A percentile compares a stretch with the other conserved stretches of the same genome.
These are phyloP conservation scores for Chloroclystis v-ata DNA, from an alignment of 2,888 invertebrate genomes.

Conservation along the genomic window DNA sequence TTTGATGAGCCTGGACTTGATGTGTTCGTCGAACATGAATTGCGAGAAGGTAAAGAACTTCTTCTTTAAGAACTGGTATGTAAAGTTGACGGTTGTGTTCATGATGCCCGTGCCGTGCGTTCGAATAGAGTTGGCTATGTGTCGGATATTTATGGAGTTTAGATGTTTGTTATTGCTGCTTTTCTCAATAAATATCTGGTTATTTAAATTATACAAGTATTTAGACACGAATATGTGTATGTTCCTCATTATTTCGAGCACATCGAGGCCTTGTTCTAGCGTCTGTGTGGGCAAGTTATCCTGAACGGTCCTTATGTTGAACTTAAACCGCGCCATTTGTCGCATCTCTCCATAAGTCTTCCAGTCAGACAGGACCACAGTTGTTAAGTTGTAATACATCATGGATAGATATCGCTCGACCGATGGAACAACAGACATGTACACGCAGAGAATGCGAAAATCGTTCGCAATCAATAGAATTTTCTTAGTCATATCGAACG, in stretches of 20 bases:
- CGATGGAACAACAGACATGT: slow-evolving; percentile 81
- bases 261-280: slow-evolving; percentile 97
- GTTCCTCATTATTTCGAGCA: slow-evolving; percentile 97
- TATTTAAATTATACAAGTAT: slow-evolving; percentile 96
- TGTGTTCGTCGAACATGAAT: slow-evolving; percentile 98
- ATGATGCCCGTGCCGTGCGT: slow-evolving; percentile 98
- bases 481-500: slow-evolving; percentile 81
- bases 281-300: slow-evolving; percentile 97
- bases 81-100: slow-evolving; percentile 95
- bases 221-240: slow-evolving; percentile 95
- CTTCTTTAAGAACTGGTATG: slow-evolving; percentile 94
- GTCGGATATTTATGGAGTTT: slow-evolving; percentile 95
- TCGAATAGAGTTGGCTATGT: slow-evolving; percentile 97
- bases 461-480: slow-evolving; percentile 79
- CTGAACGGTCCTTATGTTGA: slow-evolving; percentile 88
- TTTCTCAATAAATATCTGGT: slow-evolving; percentile 96
- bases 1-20: slow-evolving; percentile 94
- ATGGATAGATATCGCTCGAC: slow-evolving; percentile 95
- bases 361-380: slow-evolving; percentile 98
- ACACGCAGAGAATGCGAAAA: slow-evolving; percentile 73
- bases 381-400: slow-evolving; percentile 98
- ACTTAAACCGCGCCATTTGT: slow-evolving; percentile 91
- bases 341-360: slow-evolving; percentile 98
- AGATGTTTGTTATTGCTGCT: slow-evolving; percentile 94
- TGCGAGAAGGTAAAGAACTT: slow-evolving; percentile 97